phyloP scores from a whole-genome alignment of 2,113 vertebrate genomes.

The Neolamprologus kungweensis region DNA sequence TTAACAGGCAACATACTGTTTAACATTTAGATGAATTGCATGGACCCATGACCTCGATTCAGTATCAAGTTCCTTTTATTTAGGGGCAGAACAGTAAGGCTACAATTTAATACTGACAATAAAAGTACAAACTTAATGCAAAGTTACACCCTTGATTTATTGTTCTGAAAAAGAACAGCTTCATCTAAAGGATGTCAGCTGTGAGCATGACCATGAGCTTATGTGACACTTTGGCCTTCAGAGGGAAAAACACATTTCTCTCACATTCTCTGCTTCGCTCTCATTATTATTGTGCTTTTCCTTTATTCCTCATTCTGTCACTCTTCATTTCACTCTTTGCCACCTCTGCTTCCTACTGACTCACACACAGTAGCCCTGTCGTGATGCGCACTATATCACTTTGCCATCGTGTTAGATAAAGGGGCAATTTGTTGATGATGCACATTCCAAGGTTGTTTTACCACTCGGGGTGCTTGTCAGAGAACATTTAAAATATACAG shows the following conservation, averaged over 20 bases:
- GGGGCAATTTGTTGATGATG: slow-evolving; percentile 21
- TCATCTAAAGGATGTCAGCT: background rate
- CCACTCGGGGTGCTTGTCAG: background rate
- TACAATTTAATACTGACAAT: background rate
- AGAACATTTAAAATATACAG: background rate
- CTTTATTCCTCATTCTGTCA: slow-evolving; percentile 10
- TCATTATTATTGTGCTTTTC: background rate
- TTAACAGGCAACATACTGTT: background rate
- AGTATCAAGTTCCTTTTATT: background rate
- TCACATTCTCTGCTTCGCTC: background rate
- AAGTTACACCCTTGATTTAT: background rate
- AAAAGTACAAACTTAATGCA: background rate
- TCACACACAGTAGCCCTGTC: background rate
- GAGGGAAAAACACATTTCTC: background rate
- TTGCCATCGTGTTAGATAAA: slow-evolving; percentile 2
- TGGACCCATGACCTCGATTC: background rate
- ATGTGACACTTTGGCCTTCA: background rate
- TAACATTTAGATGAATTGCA: background rate
- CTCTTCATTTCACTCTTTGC: background rate
- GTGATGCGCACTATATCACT: background rate
- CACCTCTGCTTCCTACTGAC: background rate
- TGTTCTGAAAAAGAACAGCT: background rate
- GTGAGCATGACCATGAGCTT: background rate
- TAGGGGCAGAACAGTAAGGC: background rate
- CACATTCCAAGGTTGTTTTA: slow-evolving; percentile 21